Evolutionary conservation across 1,140 invertebrate species (phyloP), one percentile per base, ranked within the genome.

Genomic region (Araneus ventricosus): DNA sequence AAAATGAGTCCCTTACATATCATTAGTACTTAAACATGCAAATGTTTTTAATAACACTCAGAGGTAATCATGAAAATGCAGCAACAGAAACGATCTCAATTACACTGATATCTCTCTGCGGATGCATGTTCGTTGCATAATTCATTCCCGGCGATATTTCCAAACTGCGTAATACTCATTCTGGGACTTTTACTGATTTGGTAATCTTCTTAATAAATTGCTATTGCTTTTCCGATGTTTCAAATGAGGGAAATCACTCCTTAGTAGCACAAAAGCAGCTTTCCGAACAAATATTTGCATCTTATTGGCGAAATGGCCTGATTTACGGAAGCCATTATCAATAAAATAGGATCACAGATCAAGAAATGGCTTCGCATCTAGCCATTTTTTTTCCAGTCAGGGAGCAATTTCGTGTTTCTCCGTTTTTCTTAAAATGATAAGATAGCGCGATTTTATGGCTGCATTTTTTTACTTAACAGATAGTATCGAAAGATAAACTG

Each of bases 1-100:
- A 52, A 52, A 52, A 52, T 52, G 10, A 52, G 45, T 37, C 70
- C 4, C 70, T 34, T 20, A 14, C 30, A 75, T 34, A 30, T 75
- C 70, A 37, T 75, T 75, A 75, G 70, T 22, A 30, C 20, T 37
- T 52, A n/a, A 82, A 52, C n/a, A 45, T 82, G 80, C 80, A 82
- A 82, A 82, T 82, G n/a, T 82, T 82, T 82, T 82, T 82, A 82
- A 82, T 82, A 82, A 82, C 41, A 45, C 80, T n/a, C 80, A n/a
- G 10, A 82, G 41, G 80, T 52, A 82, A 82, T 82, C 70, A 75
- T 37, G 80, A 27, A 24, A 82, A 45, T 45, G 37, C 41, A 52
- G 80, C 30, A 10, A 4, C 17, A 41, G 34, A 41, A 80, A 80
- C 34, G 30, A 52, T 41, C 80, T 4, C 37, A 82, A 82, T 82